Base-by-base conservation (phyloP, 2,113 vertebrate genomes). In the Zeus faber region DNA sequence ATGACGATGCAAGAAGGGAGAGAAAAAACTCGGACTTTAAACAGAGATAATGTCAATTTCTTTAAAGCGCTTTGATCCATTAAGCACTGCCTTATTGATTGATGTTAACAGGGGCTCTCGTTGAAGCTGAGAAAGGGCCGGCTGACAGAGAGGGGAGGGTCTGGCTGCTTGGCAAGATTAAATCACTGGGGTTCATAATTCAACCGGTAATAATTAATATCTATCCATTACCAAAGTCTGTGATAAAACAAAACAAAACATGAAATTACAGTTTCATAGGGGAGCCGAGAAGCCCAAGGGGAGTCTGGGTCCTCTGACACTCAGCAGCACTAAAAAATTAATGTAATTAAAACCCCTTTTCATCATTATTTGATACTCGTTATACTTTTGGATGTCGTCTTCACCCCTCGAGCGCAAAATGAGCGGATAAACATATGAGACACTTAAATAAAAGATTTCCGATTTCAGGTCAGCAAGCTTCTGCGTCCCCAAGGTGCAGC, bases 1-100 rank as follows among this genome's bases (percentile, higher is more conserved):
- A 81, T 76, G 60, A 82, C 65, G 11, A 65, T 33, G 17, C 3
- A 20, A 31, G 27, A 52, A 41, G 29, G 40, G 72, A 57, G 18
- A 40, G 59, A 66, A 68, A 61, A 51, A 13, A n/a, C 63, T 70
- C 67, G 68, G 72, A 67, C 70, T 76, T 80, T 72, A 63, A 74
- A 67, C 51, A 35, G 71, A 76, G 65, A 76, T 73, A 68, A 77
- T 67, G 60, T 74, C 64, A 69, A 74, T 84, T 78, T 69, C 75
- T 83, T 59, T 70, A 61, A 67, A 76, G 63, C 45, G 54, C 70
- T 83, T 64, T 80, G 82, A 83, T 83, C 77, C 68, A 82, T 84
- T 83, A 83, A 81, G 81, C 35, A 31, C 52, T 76, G 65, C 72
- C 82, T 85, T 87, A 90, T 88, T 87, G 85, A 89, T 82, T 79